Percentiles rank a stretch among this genome's conserved stretches.
Conservation (phyloP, 1,140 invertebrate genomes). For the Drosophila bipectinata region DNA sequence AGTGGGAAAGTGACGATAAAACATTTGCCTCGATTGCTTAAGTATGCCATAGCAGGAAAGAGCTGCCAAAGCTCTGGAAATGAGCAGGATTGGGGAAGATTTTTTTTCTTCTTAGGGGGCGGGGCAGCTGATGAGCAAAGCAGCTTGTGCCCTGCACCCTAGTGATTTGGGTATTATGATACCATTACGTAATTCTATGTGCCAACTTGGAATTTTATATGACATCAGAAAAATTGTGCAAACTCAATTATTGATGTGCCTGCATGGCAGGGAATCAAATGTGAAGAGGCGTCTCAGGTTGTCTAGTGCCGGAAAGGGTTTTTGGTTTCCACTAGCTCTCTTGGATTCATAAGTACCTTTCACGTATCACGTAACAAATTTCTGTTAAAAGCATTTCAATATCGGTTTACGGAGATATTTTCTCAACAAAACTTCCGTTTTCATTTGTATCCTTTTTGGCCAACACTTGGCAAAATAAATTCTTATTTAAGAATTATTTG, state of each 20-base stretch:
- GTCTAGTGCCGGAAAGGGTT: not conserved
- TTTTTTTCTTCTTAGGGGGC: not conserved
- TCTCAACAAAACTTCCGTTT: conserved; percentile 36
- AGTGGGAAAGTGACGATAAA: conserved; percentile 78
- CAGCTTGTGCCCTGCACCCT: conserved; percentile 53
- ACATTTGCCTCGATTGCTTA: conserved; percentile 80
- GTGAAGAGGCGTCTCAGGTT: conserved; percentile 4
- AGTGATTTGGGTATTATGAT: conserved; percentile 56
- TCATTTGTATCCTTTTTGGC: conserved; percentile 20
- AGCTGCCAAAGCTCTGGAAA: conserved; percentile 44
- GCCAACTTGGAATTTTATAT: conserved; percentile 34
- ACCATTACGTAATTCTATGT: conserved; percentile 59
- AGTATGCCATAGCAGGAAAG: conserved; percentile 66
- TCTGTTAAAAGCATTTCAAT: conserved; percentile 45
- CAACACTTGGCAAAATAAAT: not conserved
- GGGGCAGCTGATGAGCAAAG: conserved; percentile 25
- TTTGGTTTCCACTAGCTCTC: conserved; percentile 9
- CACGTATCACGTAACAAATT: conserved; percentile 4
- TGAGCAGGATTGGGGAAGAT: conserved; percentile 23
- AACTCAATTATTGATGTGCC: conserved; percentile 46
- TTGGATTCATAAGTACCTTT: conserved; percentile 13
- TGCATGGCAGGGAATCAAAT: conserved; percentile 27
- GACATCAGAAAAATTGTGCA: conserved; percentile 37
- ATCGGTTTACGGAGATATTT: conserved; percentile 28
- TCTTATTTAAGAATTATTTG: not conserved